Evolutionary conservation across 2,797 vertebrate species (phyloP), one percentile per base, ranked within the genome.

Genomic region (Epinephelus coioides): DNA sequence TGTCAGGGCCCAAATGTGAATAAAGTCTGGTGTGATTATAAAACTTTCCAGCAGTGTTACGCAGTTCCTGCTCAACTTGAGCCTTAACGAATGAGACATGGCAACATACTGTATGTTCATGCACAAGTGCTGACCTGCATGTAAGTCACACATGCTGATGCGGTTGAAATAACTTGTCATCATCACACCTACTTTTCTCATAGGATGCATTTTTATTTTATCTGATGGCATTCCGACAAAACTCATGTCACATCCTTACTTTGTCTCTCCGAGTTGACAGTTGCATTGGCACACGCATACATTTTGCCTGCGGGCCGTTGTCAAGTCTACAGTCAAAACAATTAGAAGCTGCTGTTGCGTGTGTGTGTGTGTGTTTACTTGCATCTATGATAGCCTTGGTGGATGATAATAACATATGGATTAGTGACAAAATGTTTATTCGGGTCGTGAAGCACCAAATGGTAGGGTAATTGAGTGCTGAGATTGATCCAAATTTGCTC

Each of bases 351-450:
- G 78, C 69, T 76, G 72, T 51, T 82, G 76, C 62, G 60, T 71
- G 59, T 38, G 51, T 66, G 53, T 66, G 34, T 69, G 60, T 61
- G 70, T 86, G 79, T 88, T 69, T 81, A 54, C 65, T 43, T 73
- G 79, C 46, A 30, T 84, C 81, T 78, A 72, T 73, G 83, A 84
- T 79, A 68, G 81, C 85, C 64, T 82, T 55, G 64, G 57, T 77
- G 64, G 85, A 90, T 79, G 79, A 89, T 92, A 90, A 89, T 83
- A 91, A 87, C 91, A 91, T 91, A 93, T 91, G 90, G 91, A 92
- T 93, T 89, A 76, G 86, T 89, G 89, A 90, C 91, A 90, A 89
- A 88, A 87, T 92, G 86, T 90, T 92, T 90, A 89, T 88, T 82
- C 59, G 88, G 90, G 83, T 88, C 86, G 85, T 82, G 82, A 88